A percentile compares a stretch with the other conserved stretches of the same genome.
Evolutionary conservation across 1,140 invertebrate genomes (phyloP).

Genomic region (Achatina immaculata): DNA sequence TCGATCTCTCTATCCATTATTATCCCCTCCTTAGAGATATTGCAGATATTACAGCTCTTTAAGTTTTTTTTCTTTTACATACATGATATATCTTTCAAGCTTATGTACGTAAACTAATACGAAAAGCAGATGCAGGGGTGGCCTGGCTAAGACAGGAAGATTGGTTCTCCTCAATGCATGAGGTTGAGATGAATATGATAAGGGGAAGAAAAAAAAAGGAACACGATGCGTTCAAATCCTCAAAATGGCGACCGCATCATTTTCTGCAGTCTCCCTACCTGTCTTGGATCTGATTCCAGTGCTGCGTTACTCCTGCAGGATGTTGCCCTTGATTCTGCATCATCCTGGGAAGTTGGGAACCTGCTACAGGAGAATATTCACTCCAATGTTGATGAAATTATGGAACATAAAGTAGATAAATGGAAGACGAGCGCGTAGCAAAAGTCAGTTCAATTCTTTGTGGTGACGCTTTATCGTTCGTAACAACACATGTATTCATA

Average conservation of each 20-base stretch:
- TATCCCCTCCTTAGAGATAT: no score
- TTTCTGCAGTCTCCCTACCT: constrained; percentile 26
- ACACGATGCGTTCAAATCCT: constrained; percentile 29
- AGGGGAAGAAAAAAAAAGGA: constrained; percentile 23
- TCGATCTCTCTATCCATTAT: no score
- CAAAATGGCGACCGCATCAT: constrained; percentile 38
- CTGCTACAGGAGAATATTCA: constrained; percentile 7
- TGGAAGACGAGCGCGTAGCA: constrained; percentile 14
- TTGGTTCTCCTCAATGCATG: no score
- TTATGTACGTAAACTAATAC: no score
- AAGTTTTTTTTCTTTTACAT: no score
- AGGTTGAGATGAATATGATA: no score
- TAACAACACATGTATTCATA: constrained; percentile 36
- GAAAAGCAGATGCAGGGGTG: no score
- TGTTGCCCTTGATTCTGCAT: constrained; percentile 38
- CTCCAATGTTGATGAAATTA: constrained; percentile 4
- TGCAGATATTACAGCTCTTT: no score
- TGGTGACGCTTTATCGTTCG: constrained; percentile 35
- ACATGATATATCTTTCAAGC: no score
- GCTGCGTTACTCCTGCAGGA: constrained; percentile 27
- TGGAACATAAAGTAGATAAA: neutral
- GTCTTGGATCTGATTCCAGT: constrained; percentile 31
- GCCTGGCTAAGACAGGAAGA: no score
- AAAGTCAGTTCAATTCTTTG: constrained; percentile 24
- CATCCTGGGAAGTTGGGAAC: constrained; percentile 20